Evolutionary conservation across 30 jellyfish, hydroid and myxozoan genomes (phyloP).

Genomic region (Nemopilema nomurai): DNA sequence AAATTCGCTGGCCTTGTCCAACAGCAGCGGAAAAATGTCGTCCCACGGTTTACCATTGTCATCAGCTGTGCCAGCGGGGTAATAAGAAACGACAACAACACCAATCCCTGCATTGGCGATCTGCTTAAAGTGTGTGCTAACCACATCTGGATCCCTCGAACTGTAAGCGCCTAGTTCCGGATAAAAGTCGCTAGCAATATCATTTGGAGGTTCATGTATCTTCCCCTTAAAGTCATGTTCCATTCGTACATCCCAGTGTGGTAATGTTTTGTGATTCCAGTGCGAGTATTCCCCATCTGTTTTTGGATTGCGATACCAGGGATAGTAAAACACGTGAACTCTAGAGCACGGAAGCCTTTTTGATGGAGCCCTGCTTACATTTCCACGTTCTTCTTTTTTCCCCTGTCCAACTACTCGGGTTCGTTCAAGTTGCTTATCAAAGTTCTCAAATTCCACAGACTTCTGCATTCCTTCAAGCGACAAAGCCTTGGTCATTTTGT

Average conservation of each 20-base stretch:
- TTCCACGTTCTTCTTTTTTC: not conserved
- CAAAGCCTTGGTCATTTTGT: too few relatives aligned
- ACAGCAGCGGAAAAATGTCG: conserved; percentile 47
- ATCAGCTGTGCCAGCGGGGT: conserved; percentile 89
- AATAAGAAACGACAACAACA: conserved; percentile 85
- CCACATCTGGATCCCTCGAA: conserved; percentile 78
- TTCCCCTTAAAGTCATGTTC: conserved; percentile 50
- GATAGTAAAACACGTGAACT: conserved; percentile 89
- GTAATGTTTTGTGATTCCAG: conserved; percentile 87
- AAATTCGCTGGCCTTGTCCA: conserved; percentile 68
- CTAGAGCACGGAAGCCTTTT: conserved; percentile 55
- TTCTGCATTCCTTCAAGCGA: too few relatives aligned
- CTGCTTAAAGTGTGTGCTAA: conserved; percentile 69
- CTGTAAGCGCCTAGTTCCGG: conserved; percentile 89
- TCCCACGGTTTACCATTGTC: conserved; percentile 94
- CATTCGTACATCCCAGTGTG: conserved; percentile 88
- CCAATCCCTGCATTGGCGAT: conserved; percentile 79
- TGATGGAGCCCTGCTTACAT: not conserved
- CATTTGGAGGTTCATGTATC: conserved; percentile 88
- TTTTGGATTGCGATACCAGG: conserved; percentile 96
- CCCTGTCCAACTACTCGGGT: not conserved
- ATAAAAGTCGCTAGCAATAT: conserved; percentile 88
- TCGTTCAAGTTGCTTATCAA: not conserved
- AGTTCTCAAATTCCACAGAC: too few relatives aligned
- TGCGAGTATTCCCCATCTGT: conserved; percentile 79